Conservation (phyloP, 2,797 vertebrate species). For the Tapirus indicus region DNA sequence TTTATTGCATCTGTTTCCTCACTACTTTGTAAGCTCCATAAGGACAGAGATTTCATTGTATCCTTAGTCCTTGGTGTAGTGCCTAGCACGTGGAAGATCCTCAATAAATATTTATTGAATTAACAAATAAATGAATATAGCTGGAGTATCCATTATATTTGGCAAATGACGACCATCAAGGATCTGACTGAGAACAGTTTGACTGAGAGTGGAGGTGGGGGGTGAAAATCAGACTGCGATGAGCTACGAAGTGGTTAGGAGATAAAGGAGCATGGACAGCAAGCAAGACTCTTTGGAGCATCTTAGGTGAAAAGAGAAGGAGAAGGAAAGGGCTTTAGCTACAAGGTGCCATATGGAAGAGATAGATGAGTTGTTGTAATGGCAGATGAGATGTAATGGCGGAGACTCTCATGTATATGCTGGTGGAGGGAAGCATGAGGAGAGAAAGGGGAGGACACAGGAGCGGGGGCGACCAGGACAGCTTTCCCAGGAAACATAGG, state of each 20-base stretch:
- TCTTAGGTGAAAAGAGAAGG: background rate
- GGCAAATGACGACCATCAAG: background rate
- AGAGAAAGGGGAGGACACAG: background rate
- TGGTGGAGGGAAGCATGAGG: background rate
- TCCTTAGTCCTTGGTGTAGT: background rate
- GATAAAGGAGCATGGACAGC: background rate
- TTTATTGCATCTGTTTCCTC: background rate
- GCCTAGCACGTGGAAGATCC: background rate
- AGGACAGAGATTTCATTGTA: background rate
- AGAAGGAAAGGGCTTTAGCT: background rate
- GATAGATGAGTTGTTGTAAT: background rate
- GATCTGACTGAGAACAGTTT: background rate
- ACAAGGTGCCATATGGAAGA: background rate
- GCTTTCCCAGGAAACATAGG: background rate
- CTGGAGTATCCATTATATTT: background rate
- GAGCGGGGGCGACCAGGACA: no score
- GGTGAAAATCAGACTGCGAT: background rate
- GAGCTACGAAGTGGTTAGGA: background rate
- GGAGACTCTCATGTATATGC: background rate
- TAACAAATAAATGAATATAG: slow-evolving; percentile 23
- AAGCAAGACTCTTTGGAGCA: background rate
- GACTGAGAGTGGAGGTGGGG: background rate
- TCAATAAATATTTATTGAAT: background rate
- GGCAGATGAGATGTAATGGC: background rate
- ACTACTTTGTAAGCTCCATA: background rate